These are phyloP conservation scores for Eremobia ochroleuca DNA, from an alignment of 2,888 invertebrate species.

Conservation along the genomic window DNA sequence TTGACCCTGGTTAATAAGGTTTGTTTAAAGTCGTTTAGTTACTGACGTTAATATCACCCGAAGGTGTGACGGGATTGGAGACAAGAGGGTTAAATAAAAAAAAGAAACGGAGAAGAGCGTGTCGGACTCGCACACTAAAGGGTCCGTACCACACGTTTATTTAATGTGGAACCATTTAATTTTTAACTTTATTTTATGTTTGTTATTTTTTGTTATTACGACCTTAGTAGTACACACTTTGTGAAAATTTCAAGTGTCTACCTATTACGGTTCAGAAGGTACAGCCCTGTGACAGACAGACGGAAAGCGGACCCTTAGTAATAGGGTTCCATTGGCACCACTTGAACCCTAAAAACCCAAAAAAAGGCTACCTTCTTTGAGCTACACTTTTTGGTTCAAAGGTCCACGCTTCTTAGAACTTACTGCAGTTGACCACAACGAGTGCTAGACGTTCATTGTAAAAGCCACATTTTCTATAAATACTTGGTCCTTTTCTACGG, in stretches of 20 bases:
- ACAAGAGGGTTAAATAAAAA: background rate
- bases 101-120: background rate
- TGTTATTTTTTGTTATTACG: no score
- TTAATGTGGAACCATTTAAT: no score
- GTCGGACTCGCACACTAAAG: background rate
- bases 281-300: no score
- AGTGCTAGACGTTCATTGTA: background rate
- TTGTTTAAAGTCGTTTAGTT: constrained; percentile 41
- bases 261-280: no score
- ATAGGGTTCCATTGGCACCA: no score
- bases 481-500: background rate
- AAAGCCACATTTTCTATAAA: background rate
- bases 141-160: no score
- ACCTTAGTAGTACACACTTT: no score
- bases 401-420: background rate
- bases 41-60: background rate
- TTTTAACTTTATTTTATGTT: no score
- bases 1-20: constrained; percentile 54
- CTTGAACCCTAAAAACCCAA: no score
- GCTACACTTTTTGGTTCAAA: background rate
- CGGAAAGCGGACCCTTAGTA: no score
- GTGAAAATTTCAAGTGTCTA: no score
- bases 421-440: background rate
- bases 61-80: constrained; percentile 7
- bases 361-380: background rate